Conservation (phyloP, 1,140 invertebrate species). For the Drosophila fuyamai region DNA sequence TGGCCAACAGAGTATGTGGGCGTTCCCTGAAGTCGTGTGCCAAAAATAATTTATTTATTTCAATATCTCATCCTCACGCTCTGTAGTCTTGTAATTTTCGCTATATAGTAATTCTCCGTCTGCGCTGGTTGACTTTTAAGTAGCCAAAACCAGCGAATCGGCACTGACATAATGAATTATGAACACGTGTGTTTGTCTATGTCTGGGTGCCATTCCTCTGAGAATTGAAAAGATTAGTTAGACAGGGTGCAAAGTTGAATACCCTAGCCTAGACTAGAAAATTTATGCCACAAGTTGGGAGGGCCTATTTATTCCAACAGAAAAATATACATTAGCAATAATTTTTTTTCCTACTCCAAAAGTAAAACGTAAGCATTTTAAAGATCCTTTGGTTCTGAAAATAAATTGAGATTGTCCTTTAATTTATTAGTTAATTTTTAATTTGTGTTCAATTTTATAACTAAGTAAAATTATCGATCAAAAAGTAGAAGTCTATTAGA, state of each 20-base stretch:
- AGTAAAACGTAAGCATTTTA: no score
- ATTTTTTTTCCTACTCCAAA: no score
- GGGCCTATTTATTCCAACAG: no score
- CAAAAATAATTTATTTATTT: slow-evolving; percentile 76
- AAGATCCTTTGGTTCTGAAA: no score
- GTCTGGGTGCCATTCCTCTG: slow-evolving; percentile 11
- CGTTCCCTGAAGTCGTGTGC: slow-evolving; percentile 54
- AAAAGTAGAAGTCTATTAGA: no score
- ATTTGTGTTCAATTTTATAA: no score
- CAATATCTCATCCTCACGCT: slow-evolving; percentile 24
- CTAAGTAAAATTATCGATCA: no score
- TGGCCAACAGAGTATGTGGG: slow-evolving; percentile 2
- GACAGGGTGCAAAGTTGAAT: slow-evolving; percentile 32
- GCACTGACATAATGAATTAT: slow-evolving; percentile 50
- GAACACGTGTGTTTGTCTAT: slow-evolving; percentile 14
- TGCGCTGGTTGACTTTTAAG: slow-evolving; percentile 55
- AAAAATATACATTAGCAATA: no score
- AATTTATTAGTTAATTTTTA: no score
- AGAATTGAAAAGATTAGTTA: slow-evolving; percentile 10
- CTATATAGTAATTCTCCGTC: slow-evolving; percentile 32
- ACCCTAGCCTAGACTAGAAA: slow-evolving; percentile 1
- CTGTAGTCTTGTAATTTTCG: slow-evolving; percentile 38
- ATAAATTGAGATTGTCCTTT: no score
- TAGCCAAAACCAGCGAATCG: slow-evolving; percentile 15
- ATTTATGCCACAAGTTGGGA: slow-evolving; percentile 6